A percentile compares a stretch with the other conserved stretches of the same genome.
phyloP scores from a whole-genome alignment of 2,797 vertebrate species.

The Tapirus indicus region DNA sequence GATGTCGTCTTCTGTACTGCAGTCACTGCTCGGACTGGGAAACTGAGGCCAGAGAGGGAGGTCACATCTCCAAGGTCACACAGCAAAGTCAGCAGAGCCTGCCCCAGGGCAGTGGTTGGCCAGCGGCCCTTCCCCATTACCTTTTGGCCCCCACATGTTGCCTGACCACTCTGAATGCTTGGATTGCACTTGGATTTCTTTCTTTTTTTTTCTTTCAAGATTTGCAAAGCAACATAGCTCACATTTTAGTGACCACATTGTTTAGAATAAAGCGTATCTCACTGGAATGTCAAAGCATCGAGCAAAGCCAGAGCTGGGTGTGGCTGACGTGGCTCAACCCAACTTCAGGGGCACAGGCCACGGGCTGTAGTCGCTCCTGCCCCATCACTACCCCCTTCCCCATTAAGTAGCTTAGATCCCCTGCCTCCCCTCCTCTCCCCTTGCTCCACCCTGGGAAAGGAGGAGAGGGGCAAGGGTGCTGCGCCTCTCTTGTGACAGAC shows the following conservation, averaged over 20 bases:
- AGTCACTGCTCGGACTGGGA: not conserved
- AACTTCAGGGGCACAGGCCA: not conserved
- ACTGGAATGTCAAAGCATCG: conserved; percentile 60
- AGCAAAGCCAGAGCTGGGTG: conserved; percentile 21
- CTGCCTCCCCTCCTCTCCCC: not conserved
- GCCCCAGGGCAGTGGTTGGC: not conserved
- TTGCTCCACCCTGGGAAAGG: not conserved
- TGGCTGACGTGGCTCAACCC: not conserved
- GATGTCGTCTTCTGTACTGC: not conserved
- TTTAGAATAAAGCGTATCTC: conserved; percentile 80
- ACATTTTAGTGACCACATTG: conserved; percentile 71
- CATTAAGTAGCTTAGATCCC: not conserved
- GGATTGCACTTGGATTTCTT: conserved; percentile 28
- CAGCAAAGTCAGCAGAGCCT: not conserved
- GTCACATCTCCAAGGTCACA: not conserved
- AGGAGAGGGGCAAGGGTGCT: not conserved
- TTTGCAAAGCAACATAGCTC: conserved; percentile 73
- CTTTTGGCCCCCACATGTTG: not conserved
- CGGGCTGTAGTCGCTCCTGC: not conserved
- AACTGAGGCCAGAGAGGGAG: not conserved
- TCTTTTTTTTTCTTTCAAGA: not conserved
- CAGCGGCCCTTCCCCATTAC: not conserved
- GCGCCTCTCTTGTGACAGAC: not conserved
- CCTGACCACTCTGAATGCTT: not conserved
- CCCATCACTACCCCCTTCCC: not conserved